phyloP scores from a whole-genome alignment of 2,888 invertebrate genomes.

The Ennomos fuscantarius region DNA sequence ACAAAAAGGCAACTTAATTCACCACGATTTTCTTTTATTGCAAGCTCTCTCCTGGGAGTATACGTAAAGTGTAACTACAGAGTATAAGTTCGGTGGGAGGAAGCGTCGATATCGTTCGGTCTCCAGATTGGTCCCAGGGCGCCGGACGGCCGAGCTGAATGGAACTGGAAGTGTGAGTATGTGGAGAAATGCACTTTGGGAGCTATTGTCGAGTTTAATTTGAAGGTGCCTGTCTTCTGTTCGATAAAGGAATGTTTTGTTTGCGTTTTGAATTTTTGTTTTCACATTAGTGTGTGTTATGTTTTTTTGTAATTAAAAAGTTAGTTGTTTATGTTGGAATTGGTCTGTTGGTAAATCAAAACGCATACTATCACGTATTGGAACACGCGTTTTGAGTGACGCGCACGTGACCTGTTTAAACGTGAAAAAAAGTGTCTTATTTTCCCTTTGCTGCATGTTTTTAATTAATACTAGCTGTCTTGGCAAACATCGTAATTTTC shows the following conservation, averaged over 20 bases:
- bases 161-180: constrained; percentile 8
- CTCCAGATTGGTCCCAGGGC: constrained; percentile 24
- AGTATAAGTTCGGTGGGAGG: constrained; percentile 14
- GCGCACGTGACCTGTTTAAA: no score
- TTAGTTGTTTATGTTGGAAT: no score
- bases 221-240: constrained; percentile 8
- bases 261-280: background rate
- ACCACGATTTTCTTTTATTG: constrained; percentile 35
- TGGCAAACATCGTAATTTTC: no score
- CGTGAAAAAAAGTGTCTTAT: no score
- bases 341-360: no score
- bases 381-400: no score
- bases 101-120: constrained; percentile 35
- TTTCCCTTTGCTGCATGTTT: no score
- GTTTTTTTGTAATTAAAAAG: no score
- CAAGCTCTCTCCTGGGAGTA: constrained; percentile 23
- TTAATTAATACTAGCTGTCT: no score
- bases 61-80: background rate
- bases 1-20: constrained; percentile 34
- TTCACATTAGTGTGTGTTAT: no score
- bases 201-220: constrained; percentile 21
- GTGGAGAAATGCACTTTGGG: constrained; percentile 22
- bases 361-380: no score
- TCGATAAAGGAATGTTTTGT: constrained; percentile 6
- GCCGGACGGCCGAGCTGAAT: constrained; percentile 5